A percentile compares a stretch with the other conserved stretches of the same genome.
phyloP scores from a whole-genome alignment of 2,113 vertebrate genomes.

The Leptobrachium ailaonicum region DNA sequence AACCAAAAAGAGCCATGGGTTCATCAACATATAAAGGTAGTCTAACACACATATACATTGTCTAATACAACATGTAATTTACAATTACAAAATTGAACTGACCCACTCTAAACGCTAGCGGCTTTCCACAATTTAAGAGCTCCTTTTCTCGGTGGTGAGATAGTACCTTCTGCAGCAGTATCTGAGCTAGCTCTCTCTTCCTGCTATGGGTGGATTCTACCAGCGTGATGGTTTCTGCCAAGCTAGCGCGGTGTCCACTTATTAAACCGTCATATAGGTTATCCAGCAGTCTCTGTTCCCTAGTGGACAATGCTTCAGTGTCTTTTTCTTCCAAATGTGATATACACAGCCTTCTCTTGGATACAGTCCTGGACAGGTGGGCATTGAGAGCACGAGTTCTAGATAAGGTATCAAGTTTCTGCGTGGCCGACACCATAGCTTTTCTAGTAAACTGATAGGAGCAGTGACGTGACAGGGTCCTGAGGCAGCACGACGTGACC shows the following conservation, averaged over 20 bases:
- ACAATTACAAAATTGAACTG: slow-evolving; percentile 57
- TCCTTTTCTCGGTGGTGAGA: slow-evolving; percentile 81
- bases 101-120: slow-evolving; percentile 95
- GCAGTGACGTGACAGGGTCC: not conserved
- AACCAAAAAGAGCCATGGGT: no score
- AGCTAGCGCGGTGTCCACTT: slow-evolving; percentile 80
- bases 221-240: slow-evolving; percentile 93
- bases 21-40: no score
- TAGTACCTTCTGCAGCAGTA: slow-evolving; percentile 90
- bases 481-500: not conserved
- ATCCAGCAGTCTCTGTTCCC: slow-evolving; percentile 77
- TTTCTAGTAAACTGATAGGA: not conserved
- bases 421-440: not conserved
- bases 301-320: slow-evolving; percentile 67
- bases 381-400: not conserved
- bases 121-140: slow-evolving; percentile 76
- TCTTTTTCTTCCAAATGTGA: slow-evolving; percentile 59
- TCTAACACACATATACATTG: not conserved
- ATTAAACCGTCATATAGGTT: slow-evolving; percentile 82
- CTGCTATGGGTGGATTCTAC: slow-evolving; percentile 87
- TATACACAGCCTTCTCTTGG: slow-evolving; percentile 61
- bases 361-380: not conserved
- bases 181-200: slow-evolving; percentile 89
- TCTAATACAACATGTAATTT: not conserved
- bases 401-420: not conserved